phyloP scores from a whole-genome alignment of 1,140 invertebrate genomes.

The Melanaphis sacchari region DNA sequence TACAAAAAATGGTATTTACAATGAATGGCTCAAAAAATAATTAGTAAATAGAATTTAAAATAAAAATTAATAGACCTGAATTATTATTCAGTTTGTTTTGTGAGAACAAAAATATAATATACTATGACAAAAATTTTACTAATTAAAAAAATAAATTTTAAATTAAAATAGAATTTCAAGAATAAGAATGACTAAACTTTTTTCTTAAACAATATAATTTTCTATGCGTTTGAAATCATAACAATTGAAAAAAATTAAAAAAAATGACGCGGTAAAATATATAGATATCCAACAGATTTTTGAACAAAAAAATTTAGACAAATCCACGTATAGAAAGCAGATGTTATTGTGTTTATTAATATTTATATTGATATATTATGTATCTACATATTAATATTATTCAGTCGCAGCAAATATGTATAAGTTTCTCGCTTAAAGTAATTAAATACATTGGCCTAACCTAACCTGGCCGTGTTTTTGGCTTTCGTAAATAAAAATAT shows the following conservation, averaged over 20 bases:
- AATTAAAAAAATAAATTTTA: background rate
- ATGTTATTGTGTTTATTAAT: background rate
- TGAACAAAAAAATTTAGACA: background rate
- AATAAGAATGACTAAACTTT: conserved; percentile 7
- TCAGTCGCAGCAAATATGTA: background rate
- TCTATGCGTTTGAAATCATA: background rate
- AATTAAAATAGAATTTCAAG: background rate
- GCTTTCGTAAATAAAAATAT: background rate
- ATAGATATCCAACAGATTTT: conserved; percentile 2
- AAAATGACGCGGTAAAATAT: background rate
- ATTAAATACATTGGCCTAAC: background rate
- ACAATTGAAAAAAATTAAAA: conserved; percentile 5
- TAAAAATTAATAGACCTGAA: background rate
- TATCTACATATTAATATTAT: background rate
- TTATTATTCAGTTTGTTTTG: background rate
- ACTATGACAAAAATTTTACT: background rate
- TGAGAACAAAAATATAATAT: background rate
- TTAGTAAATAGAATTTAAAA: background rate
- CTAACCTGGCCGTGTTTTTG: background rate
- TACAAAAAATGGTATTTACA: background rate
- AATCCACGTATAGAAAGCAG: background rate
- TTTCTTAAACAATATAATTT: background rate
- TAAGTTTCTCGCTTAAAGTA: background rate
- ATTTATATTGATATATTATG: background rate
- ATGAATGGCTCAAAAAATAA: background rate